Percentiles rank a stretch among this genome's conserved stretches.
Evolutionary conservation across 2,888 invertebrate species (phyloP).

Genomic region (Limnephilus auricula): DNA sequence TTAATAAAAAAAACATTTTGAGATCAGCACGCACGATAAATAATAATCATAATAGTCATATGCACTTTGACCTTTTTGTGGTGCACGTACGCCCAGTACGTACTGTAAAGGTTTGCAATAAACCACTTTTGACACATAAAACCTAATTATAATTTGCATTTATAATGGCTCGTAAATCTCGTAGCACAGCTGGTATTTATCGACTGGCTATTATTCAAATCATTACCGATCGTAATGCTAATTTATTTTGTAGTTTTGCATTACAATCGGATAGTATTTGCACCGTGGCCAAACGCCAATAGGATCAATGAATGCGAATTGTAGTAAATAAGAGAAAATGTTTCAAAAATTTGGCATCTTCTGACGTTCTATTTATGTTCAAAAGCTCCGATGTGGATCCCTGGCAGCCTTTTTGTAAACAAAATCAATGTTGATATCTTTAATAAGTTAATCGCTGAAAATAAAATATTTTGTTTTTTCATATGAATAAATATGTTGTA

Average conservation of each 20-base stretch:
- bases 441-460: not conserved
- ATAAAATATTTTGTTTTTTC: not conserved
- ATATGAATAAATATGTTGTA: no score
- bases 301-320: not conserved
- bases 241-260: not conserved
- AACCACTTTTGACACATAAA: not conserved
- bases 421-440: not conserved
- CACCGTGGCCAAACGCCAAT: not conserved
- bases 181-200: not conserved
- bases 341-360: not conserved
- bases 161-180: not conserved
- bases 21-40: not conserved
- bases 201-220: not conserved
- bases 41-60: not conserved
- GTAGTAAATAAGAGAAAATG: not conserved
- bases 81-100: not conserved
- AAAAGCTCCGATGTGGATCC: not conserved
- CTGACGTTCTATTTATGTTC: not conserved
- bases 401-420: not conserved
- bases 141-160: not conserved
- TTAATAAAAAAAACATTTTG: not conserved
- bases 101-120: conserved; percentile 2
- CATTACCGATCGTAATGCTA: not conserved
- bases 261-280: not conserved
- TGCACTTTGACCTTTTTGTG: not conserved